phyloP scores from a whole-genome alignment of 2,888 invertebrate genomes.

The Stictocephala bisonia region DNA sequence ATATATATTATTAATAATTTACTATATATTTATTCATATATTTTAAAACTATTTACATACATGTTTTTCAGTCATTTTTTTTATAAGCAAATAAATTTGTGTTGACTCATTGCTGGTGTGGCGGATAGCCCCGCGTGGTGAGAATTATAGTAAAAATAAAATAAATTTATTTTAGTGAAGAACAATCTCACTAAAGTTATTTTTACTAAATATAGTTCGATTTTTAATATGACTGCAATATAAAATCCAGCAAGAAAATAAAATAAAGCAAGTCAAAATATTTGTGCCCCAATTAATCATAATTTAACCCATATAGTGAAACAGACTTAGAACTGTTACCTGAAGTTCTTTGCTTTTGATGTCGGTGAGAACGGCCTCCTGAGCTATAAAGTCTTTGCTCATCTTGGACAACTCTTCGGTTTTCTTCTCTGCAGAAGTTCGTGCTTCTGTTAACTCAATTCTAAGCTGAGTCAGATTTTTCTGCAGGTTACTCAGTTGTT shows the following conservation, averaged over 20 bases:
- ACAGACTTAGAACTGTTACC: constrained; percentile 61
- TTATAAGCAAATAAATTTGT: too few relatives aligned
- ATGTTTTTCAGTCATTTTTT: too few relatives aligned
- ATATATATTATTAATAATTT: too few relatives aligned
- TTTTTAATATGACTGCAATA: neutral
- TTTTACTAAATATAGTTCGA: neutral
- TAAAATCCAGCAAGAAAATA: neutral
- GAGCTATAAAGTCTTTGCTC: constrained; percentile 74
- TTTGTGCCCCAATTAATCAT: neutral
- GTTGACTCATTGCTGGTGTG: too few relatives aligned
- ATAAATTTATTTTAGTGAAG: too few relatives aligned
- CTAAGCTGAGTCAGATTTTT: constrained; percentile 70
- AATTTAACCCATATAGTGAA: neutral
- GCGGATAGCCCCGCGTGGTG: too few relatives aligned
- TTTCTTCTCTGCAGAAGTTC: constrained; percentile 69
- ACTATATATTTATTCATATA: too few relatives aligned
- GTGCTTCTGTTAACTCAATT: constrained; percentile 74
- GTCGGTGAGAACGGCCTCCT: constrained; percentile 76
- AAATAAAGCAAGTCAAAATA: neutral
- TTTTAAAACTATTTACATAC: too few relatives aligned
- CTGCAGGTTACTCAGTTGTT: constrained; percentile 72
- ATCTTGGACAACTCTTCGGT: constrained; percentile 66
- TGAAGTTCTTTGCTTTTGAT: constrained; percentile 69
- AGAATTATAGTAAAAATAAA: too few relatives aligned
- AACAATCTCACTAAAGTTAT: too few relatives aligned